These are phyloP conservation scores for Ondatra zibethicus DNA, from an alignment of 2,113 vertebrate genomes.

Conservation along the genomic window DNA sequence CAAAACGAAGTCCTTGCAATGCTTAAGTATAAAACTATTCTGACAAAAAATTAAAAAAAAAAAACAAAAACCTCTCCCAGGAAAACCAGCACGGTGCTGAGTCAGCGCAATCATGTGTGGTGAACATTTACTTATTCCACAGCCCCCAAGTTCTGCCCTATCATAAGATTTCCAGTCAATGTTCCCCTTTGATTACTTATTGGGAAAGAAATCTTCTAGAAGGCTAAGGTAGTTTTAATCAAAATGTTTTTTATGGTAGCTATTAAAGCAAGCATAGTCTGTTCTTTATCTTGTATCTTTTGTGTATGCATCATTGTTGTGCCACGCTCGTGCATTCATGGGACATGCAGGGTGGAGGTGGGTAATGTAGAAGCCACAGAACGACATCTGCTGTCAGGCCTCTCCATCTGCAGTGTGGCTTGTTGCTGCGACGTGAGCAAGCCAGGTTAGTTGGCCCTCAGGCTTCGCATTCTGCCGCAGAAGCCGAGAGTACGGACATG, in stretches of 20 bases:
- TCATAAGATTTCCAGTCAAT: slow-evolving; percentile 4
- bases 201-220: neutral
- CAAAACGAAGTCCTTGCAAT: slow-evolving; percentile 43
- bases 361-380: neutral
- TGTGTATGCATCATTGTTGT: no score
- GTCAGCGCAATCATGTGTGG: neutral
- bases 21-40: neutral
- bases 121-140: neutral
- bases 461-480: no score
- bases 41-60: no score
- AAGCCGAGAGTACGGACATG: no score
- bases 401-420: neutral
- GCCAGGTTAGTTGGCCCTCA: neutral
- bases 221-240: neutral
- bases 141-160: neutral
- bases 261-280: slow-evolving; percentile 47
- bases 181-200: slow-evolving; percentile 19
- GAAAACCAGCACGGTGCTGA: slow-evolving; percentile 15
- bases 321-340: no score
- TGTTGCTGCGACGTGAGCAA: neutral
- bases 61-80: no score
- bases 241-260: neutral
- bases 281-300: neutral
- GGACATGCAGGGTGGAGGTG: no score
- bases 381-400: neutral